phyloP scores from a whole-genome alignment of 2,797 vertebrate genomes.

The Catostomus latipinnis region DNA sequence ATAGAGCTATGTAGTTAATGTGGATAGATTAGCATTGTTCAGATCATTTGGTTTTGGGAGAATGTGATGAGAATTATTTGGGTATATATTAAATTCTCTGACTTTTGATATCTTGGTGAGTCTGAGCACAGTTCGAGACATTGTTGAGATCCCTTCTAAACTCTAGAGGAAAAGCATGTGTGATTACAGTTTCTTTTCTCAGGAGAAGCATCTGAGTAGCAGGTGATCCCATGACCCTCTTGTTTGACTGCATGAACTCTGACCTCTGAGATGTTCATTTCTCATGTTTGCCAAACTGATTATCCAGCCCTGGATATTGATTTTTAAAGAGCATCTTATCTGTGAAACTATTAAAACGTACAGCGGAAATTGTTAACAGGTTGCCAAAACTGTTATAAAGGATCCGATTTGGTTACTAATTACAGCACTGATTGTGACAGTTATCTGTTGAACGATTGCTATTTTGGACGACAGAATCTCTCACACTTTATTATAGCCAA shows the following conservation, averaged over 20 bases:
- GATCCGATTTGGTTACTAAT: slow-evolving; percentile 1
- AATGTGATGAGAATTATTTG: background rate
- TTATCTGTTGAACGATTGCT: background rate
- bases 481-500: background rate
- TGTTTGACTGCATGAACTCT: background rate
- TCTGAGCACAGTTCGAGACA: background rate
- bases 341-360: background rate
- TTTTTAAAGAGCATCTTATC: slow-evolving; percentile 6
- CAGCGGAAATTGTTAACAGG: background rate
- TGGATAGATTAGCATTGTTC: background rate
- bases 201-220: background rate
- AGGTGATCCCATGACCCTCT: background rate
- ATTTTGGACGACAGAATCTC: background rate
- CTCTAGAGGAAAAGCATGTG: background rate
- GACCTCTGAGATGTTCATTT: background rate
- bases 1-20: too few relatives aligned
- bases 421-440: slow-evolving; percentile 1
- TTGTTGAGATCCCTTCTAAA: too few relatives aligned
- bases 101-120: background rate
- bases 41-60: background rate
- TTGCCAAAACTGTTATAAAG: too few relatives aligned
- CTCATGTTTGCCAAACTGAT: background rate
- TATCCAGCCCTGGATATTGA: background rate
- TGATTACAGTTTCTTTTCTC: too few relatives aligned
- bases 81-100: background rate